phyloP scores from a whole-genome alignment of 2,113 vertebrate genomes.

The cattle (Bos taurus) region DNA sequence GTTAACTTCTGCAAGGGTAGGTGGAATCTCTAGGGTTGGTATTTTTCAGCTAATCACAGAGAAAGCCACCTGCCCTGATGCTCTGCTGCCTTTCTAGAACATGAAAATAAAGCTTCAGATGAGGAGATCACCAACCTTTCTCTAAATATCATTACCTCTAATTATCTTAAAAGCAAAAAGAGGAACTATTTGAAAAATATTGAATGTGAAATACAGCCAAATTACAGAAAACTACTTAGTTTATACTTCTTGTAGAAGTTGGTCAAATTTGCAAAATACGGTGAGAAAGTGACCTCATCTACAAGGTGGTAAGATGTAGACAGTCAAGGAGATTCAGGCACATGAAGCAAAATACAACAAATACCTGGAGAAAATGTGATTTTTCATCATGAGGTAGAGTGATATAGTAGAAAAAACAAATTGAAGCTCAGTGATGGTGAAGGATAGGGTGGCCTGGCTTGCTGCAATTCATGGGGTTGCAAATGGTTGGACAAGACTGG shows the following conservation, averaged over 20 bases:
- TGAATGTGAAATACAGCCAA: not conserved
- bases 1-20: not conserved
- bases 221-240: not conserved
- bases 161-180: not conserved
- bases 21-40: not conserved
- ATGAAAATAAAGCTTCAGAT: not conserved
- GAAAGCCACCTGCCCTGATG: not conserved
- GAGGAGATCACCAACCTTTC: not conserved
- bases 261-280: not conserved
- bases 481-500: not conserved
- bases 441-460: not conserved
- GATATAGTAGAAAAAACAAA: not conserved
- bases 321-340: not conserved
- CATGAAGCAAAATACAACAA: not conserved
- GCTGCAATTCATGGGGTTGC: not conserved
- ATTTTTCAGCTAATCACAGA: not conserved
- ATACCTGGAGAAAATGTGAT: not conserved
- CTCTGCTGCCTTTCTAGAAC: conserved; percentile 11
- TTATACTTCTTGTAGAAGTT: not conserved
- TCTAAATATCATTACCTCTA: not conserved
- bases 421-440: not conserved
- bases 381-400: not conserved
- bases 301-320: not conserved
- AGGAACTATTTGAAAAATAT: not conserved
- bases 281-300: not conserved